Base-by-base conservation (phyloP, 1,140 invertebrate genomes). In the Proales similis region DNA sequence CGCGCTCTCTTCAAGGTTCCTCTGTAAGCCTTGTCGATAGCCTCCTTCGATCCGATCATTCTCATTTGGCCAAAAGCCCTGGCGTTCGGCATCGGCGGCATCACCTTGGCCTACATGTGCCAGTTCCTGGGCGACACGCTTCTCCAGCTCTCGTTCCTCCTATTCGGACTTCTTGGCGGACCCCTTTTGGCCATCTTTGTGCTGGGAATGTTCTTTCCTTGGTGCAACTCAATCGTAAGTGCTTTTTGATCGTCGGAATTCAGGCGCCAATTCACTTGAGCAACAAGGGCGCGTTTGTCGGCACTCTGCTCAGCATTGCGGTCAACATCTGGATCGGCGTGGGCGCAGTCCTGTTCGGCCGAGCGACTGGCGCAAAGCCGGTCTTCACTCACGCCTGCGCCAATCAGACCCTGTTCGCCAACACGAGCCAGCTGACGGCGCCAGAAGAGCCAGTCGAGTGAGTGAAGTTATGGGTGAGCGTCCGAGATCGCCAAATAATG, bases 161-260 rank as follows among this genome's bases (percentile, higher is more conserved):
- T 74, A 33, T 71, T 73, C 62, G 71, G 72, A 4, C 69, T 73
- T 53, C 65, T 72, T 17, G 70, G 69, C n/a, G 72, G 72, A 2
- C 72, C 72, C 2, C 45, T 74, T n/a, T 51, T 68, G 27, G 72
- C 70, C 5, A 30, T 45, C 4, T 36, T 62, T 62, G 33, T 36
- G 6, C 9, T 45, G 6, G 57, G 57, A 11, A 46, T 62, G 39
- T 62, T 62, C 36, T 46, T 29, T 62, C 32, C 12, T 33, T 45
- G 46, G 46, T 30, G 30, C 2, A 47, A 62, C 38, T 45, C 39
- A 19, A 46, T 19, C 24, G n/a, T n/a, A n/a, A n/a, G n/a, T n/a
- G n/a, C n/a, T n/a, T n/a, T n/a, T n/a, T n/a, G n/a, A n/a, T n/a
- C n/a, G n/a, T n/a, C n/a, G n/a, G n/a, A n/a, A n/a, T n/a, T n/a